Percentiles rank a stretch among this genome's conserved stretches.
Evolutionary conservation across 2,113 vertebrate genomes (phyloP).

Genomic region (Bungarus multicinctus): DNA sequence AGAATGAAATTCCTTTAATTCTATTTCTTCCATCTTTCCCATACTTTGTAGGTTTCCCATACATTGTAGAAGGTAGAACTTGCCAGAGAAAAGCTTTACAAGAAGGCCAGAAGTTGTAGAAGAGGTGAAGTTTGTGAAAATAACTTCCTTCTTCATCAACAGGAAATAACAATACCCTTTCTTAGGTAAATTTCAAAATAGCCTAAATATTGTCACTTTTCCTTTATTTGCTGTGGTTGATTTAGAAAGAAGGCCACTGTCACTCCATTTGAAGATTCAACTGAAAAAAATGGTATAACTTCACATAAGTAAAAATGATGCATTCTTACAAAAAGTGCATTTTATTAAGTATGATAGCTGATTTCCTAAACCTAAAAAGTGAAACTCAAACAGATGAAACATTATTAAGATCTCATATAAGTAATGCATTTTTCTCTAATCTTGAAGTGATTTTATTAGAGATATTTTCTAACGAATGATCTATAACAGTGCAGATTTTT

Average conservation of each 20-base stretch:
- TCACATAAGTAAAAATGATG: not conserved
- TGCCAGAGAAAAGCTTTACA: not conserved
- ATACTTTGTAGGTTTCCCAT: not conserved
- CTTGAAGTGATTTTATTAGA: not conserved
- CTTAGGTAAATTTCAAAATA: not conserved
- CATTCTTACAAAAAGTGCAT: not conserved
- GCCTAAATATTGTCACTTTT: not conserved
- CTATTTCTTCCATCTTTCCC: not conserved
- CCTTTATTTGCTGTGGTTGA: not conserved
- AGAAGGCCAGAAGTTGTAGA: not conserved
- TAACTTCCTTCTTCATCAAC: not conserved
- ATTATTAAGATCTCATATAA: not conserved
- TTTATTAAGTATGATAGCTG: not conserved
- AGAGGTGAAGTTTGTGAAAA: not conserved
- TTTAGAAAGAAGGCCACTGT: not conserved
- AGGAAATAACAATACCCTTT: not conserved
- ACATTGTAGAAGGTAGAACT: not conserved
- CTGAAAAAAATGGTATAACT: not conserved
- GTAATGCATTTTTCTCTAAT: slow-evolving; percentile 3
- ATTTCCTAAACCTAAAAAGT: not conserved
- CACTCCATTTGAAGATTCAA: not conserved
- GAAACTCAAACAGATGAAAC: slow-evolving; percentile 1
- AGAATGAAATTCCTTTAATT: not conserved
- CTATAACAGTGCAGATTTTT: not conserved
- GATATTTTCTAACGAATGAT: not conserved